Percentiles rank a stretch among this genome's conserved stretches.
Evolutionary conservation across 2,113 vertebrate species (phyloP).

Genomic region (Notarius quadriscutis): DNA sequence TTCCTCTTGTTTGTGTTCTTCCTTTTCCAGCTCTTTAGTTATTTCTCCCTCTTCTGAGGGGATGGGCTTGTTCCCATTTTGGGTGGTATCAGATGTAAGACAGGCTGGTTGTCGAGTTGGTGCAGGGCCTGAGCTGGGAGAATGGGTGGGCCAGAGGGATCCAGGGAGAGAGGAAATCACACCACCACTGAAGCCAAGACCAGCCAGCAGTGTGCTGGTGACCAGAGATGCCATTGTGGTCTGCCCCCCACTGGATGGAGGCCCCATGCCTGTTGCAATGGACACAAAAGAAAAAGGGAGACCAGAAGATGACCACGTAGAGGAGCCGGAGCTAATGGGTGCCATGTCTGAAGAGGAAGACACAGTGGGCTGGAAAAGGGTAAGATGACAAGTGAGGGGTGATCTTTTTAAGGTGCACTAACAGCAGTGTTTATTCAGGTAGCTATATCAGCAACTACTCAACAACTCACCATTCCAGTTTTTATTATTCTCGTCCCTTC

Average conservation of each 20-base stretch:
- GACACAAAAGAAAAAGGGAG: conserved; percentile 98
- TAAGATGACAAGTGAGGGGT: neutral
- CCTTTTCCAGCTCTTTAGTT: conserved; percentile 75
- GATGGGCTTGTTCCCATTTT: conserved; percentile 69
- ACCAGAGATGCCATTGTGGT: conserved; percentile 93
- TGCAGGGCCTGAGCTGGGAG: conserved; percentile 60
- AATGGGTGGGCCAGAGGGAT: conserved; percentile 87
- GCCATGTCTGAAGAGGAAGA: conserved; percentile 98
- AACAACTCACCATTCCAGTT: conserved; percentile 92
- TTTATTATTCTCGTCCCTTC: conserved; percentile 98
- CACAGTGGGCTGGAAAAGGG: conserved; percentile 82
- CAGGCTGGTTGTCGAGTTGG: conserved; percentile 64
- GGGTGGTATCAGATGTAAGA: conserved; percentile 70
- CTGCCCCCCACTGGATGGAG: conserved; percentile 93
- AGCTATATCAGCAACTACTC: neutral
- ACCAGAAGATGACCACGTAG: conserved; percentile 96
- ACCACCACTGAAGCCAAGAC: conserved; percentile 89
- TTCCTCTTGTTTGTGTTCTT: conserved; percentile 79
- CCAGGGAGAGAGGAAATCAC: conserved; percentile 94
- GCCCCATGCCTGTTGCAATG: conserved; percentile 96
- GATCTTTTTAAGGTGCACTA: neutral
- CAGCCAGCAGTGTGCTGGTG: conserved; percentile 93
- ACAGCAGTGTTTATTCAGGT: neutral
- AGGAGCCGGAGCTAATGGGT: conserved; percentile 97
- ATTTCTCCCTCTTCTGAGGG: conserved; percentile 69